Evolutionary conservation across 2,888 invertebrate species (phyloP), one percentile per base, ranked within the genome.

Genomic region (Rosalia funebris): DNA sequence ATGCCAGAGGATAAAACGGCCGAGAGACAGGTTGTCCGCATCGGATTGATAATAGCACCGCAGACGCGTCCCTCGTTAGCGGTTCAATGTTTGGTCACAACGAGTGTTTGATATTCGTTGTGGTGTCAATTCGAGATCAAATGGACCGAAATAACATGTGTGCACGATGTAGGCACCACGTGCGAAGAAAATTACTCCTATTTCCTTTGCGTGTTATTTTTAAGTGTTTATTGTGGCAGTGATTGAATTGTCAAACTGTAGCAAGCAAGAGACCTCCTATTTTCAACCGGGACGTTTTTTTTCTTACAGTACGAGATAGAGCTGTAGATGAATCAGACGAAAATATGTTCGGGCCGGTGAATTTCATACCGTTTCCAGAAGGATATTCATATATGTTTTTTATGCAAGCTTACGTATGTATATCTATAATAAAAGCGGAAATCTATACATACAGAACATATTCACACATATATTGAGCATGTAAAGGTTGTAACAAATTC

Each of bases 161-260:
- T 64, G 69, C 62, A 62, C 61, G 67, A 66, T 65, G 63, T 70
- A 63, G 63, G 63, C 65, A 70, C 70, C 73, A 73, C 72, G 73
- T 75, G 75, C 72, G 71, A 72, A 66, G 71, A 71, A 71, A 73
- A 73, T 72, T 66, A 68, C 70, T 69, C 63, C 66, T 68, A 72
- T 73, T 74, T 73, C 71, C 71, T 71, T 70, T 65, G 64, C 70
- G 64, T 68, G 64, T 71, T 71, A 72, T 74, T 71, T 66, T 71
- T 60, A 57, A 65, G 54, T 54, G 50, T 60, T 65, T 57, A 57
- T 62, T 53, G 55, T 55, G 54, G 57, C 62, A 62, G 41, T 60
- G 65, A 65, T 65, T 63, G 61, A 61, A 53, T 20, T 44, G 54
- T 56, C 58, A 54, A 50, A 60, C 52, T 46, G 44, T 46, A 44